These are phyloP conservation scores for Aphaenogaster rudis DNA, from an alignment of 1,140 invertebrate species.

Conservation along the genomic window DNA sequence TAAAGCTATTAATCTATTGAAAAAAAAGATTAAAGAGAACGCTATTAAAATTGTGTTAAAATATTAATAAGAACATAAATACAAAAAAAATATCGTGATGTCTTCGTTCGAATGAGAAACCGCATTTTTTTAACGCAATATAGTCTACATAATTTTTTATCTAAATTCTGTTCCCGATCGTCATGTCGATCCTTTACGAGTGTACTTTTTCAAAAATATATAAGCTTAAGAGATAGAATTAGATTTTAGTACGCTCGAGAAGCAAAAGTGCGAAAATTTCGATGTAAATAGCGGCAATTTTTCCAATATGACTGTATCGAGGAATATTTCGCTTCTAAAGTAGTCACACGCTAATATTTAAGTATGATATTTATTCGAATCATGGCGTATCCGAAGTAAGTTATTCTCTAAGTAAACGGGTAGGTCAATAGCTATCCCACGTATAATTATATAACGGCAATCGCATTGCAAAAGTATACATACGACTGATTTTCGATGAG, in stretches of 20 bases:
- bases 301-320: slow-evolving; percentile 61
- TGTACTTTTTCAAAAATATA: slow-evolving; percentile 65
- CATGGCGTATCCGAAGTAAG: slow-evolving; percentile 64
- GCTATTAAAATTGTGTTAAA: neutral
- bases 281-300: slow-evolving; percentile 66
- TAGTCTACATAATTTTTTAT: slow-evolving; percentile 56
- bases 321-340: slow-evolving; percentile 60
- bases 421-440: slow-evolving; percentile 57
- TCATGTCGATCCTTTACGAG: slow-evolving; percentile 41
- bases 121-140: slow-evolving; percentile 59
- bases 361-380: slow-evolving; percentile 66
- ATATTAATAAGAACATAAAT: neutral
- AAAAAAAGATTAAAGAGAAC: slow-evolving; percentile 42
- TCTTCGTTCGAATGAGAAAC: slow-evolving; percentile 61
- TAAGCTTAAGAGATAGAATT: slow-evolving; percentile 63
- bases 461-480: slow-evolving; percentile 57
- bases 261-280: slow-evolving; percentile 58
- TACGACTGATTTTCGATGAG: slow-evolving; percentile 63
- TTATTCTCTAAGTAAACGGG: slow-evolving; percentile 63
- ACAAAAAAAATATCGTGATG: slow-evolving; percentile 8
- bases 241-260: slow-evolving; percentile 56
- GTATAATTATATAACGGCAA: slow-evolving; percentile 62
- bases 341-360: slow-evolving; percentile 64
- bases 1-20: slow-evolving; percentile 16
- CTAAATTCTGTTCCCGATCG: slow-evolving; percentile 53